phyloP scores from a whole-genome alignment of 1,140 invertebrate species.

The Coptotermes formosanus region DNA sequence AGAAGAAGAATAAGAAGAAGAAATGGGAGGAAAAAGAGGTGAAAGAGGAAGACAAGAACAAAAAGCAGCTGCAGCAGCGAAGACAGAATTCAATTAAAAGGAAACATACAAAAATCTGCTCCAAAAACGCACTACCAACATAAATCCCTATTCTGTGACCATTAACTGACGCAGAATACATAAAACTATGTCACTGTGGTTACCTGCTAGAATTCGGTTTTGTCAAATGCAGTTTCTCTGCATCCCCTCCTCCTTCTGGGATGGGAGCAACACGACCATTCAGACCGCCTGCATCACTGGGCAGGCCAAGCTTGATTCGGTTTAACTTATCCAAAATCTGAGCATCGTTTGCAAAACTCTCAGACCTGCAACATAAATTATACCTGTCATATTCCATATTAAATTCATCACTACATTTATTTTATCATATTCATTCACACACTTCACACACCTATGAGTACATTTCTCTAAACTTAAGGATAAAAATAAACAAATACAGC shows the following conservation, averaged over 20 bases:
- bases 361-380: slow-evolving; percentile 51
- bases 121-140: no score
- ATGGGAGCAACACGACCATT: slow-evolving; percentile 8
- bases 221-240: background rate
- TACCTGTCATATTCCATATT: background rate
- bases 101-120: no score
- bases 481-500: no score
- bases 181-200: background rate
- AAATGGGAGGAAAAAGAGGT: no score
- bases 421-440: background rate
- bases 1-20: no score
- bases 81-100: no score
- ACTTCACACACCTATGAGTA: no score
- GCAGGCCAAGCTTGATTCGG: slow-evolving; percentile 3
- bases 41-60: no score
- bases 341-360: slow-evolving; percentile 74
- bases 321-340: slow-evolving; percentile 55
- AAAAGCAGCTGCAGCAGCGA: no score
- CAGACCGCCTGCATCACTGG: background rate
- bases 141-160: background rate
- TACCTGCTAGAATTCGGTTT: slow-evolving; percentile 1
- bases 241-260: background rate
- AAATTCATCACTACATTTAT: background rate
- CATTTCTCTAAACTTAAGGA: background rate
- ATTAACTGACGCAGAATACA: no score